Evolutionary conservation across 35 echinoderm and acorn worm species (phyloP).

Genomic region (Stichopus chloronotus): DNA sequence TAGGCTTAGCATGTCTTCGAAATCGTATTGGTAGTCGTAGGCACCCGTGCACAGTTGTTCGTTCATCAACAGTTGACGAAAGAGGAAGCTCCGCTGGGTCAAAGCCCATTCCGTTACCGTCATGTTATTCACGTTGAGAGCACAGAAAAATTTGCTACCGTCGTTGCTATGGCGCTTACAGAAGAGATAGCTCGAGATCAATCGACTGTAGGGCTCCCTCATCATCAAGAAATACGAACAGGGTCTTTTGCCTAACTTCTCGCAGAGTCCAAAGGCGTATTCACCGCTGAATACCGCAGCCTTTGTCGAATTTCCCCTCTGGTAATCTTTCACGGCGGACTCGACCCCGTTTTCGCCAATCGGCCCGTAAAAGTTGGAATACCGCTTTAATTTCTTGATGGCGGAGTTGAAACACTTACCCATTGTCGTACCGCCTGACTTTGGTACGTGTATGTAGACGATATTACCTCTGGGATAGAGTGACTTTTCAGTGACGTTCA

Average conservation of each 20-base stretch:
- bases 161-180: conserved; percentile 59
- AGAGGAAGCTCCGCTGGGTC: conserved; percentile 87
- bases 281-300: conserved; percentile 71
- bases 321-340: not conserved
- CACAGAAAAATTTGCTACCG: conserved; percentile 70
- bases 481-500: not conserved
- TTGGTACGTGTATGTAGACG: conserved; percentile 83
- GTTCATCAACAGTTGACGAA: conserved; percentile 83
- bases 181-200: conserved; percentile 77
- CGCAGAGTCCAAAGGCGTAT: conserved; percentile 88
- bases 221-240: conserved; percentile 93
- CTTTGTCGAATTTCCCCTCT: conserved; percentile 40
- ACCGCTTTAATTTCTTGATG: conserved; percentile 17
- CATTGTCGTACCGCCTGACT: conserved; percentile 82
- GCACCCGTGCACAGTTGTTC: conserved; percentile 70
- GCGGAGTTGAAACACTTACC: conserved; percentile 64
- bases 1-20: conserved; percentile 45
- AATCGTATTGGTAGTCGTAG: conserved; percentile 58
- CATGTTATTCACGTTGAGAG: conserved; percentile 73
- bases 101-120: conserved; percentile 84
- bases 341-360: conserved; percentile 60
- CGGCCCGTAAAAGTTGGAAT: conserved; percentile 34
- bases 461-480: conserved; percentile 26
- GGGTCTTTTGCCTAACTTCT: conserved; percentile 52
- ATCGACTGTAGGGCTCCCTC: conserved; percentile 82